Evolutionary conservation across 1,140 invertebrate genomes (phyloP), one percentile per base, ranked within the genome.

Genomic region (Drosophila carrolli): DNA sequence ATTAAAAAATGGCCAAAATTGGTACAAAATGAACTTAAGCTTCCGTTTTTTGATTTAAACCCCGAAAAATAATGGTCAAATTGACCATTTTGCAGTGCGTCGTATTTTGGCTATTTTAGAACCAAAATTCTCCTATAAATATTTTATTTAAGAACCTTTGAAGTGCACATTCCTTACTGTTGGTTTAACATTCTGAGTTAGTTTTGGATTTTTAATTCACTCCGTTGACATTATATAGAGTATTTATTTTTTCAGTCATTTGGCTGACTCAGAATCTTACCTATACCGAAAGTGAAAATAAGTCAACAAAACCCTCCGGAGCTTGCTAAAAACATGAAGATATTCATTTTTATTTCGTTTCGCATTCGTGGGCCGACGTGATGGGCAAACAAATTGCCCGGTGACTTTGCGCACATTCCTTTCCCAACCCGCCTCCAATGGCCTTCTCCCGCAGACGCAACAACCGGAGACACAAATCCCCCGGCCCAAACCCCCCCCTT

Each of bases 311-410:
- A 13, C 14, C 8, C 23, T 37, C 27, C 16, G 10, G 4, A 13
- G 29, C 32, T 53, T 51, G 65, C 37, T 41, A 48, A 71, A 66
- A 48, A 70, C 70, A 70, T 71, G 51, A 60, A 73, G 40, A 72
- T 72, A 72, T 60, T 73, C 38, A 74, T 61, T 61, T 74, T 40
- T 37, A 74, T 61, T 73, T 74, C 41, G 68, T 41, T 75, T 29
- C 37, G 51, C 70, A 47, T 74, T 73, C 37, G 68, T 41, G 8
- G 40, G 32, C 19, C 40, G 71, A 75, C 72, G 72, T 75, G 72
- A 75, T 65, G 46, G 70, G 70, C 72, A 63, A 47, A 14, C 38
- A 56, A 75, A 75, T 75, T 44, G 50, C 32, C 27, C 51, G n/a
- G 38, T 16, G 58, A 54, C 41, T 55, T 41, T 50, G 71, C 32